Evolutionary conservation across 2,797 vertebrate genomes (phyloP).

Genomic region (Pseudochirops corinnae): DNA sequence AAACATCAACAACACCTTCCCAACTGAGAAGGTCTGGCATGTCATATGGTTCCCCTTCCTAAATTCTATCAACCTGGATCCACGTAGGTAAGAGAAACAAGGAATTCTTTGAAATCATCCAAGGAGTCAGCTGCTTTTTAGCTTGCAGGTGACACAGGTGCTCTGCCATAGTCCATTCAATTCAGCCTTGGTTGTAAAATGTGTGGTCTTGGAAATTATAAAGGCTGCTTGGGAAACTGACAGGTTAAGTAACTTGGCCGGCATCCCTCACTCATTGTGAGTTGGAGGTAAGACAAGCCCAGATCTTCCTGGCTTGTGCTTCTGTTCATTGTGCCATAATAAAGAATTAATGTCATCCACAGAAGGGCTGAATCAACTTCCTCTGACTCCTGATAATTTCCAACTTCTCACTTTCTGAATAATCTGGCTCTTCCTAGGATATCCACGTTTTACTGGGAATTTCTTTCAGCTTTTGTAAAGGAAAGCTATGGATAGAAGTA

Average conservation of each 20-base stretch:
- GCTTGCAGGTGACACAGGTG: background rate
- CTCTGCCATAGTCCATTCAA: too few species aligned
- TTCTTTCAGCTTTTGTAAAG: conserved; percentile 81
- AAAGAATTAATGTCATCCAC: accelerated
- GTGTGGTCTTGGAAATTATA: background rate
- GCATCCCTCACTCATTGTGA: background rate
- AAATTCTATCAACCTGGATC: background rate
- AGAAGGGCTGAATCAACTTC: background rate
- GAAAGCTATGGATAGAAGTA: conserved; percentile 92
- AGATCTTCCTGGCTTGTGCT: background rate
- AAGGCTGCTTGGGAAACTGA: background rate
- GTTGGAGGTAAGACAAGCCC: background rate
- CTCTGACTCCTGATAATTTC: conserved; percentile 90
- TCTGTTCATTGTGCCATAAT: background rate
- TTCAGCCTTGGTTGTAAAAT: background rate
- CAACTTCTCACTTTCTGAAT: conserved; percentile 89
- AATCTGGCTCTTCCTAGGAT: conserved; percentile 87
- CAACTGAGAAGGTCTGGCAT: background rate
- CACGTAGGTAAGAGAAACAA: background rate
- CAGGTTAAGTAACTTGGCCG: background rate
- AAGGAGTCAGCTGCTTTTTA: background rate
- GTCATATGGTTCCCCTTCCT: background rate
- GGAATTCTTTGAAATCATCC: background rate
- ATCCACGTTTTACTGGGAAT: conserved; percentile 88
- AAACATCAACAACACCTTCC: background rate